Base-by-base conservation (phyloP, 2,888 invertebrate species). In the Eilema griseolum region DNA sequence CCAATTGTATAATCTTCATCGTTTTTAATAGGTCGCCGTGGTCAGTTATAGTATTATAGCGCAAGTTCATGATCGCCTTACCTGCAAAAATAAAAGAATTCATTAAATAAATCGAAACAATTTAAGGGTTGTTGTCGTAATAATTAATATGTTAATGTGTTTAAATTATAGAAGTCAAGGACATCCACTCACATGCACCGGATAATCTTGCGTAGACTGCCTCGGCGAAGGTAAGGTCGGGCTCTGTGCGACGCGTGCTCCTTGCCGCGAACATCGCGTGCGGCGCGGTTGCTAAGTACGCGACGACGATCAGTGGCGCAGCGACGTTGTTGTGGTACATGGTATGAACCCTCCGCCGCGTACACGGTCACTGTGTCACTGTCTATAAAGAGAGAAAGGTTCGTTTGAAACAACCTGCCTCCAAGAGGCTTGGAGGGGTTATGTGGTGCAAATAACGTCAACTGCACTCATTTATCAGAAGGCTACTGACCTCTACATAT, bases 361-460 rank as follows among this genome's bases (percentile, higher is more conserved):
- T 88, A 88, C 92, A 90, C 94, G 93, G 94, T 92, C 93, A 93
- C 93, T 91, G 86, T 93, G 93, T 90, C 94, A 93, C 93, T 93
- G 93, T 85, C 90, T 86, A 88, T 82, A 78, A 81, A 79, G 83
- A 93, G 94, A 93, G 94, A 94, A 93, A 94, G 94, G 95, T 88
- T 85, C 78, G 89, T 83, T 87, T 81, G 83, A 84, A 78, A 81
- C 86, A 79, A 82, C 75, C 81, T 76, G 80, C 84, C 76, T 83
- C 76, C 82, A 78, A 82, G 75, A 80, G 81, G 76, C 69, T 81
- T 86, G 90, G 93, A 85, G 92, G 94, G 94, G 89, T 81, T 89
- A 92, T 89, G 89, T 91, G 85, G 88, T 89, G 86, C 89, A 82
- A 88, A 87, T 86, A 85, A 86, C 85, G 84, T 82, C 77, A 86